Evolutionary conservation across 2,888 invertebrate genomes (phyloP), one percentile per base, ranked within the genome.

Genomic region (Amaurobius ferox): DNA sequence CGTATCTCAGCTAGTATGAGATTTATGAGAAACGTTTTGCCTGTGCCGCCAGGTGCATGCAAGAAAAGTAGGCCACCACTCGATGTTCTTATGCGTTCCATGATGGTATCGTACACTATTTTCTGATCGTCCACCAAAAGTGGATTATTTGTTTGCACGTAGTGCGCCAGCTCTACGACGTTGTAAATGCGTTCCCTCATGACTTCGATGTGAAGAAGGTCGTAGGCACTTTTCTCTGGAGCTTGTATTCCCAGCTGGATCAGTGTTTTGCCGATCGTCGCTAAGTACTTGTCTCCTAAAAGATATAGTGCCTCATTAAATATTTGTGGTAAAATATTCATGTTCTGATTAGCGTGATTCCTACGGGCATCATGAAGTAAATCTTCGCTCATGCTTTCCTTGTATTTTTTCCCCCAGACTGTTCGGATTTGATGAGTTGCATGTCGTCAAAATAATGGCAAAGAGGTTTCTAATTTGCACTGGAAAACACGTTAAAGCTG

Each of bases 41-140:
- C 64, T 7, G 64, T 29, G 6, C 64, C 64, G 5, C 64, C 64
- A n/a, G 64, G 19, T 32, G 64, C 64, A 64, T 30, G 19, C 30
- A 64, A 29, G 23, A 30, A 64, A 29, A 64, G 5, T 1, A 55
- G 7, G 7, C 55, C 1, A 0, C 19, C 55, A 23, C 1, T n/a
- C 19, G 13, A 1, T 11, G 13, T n/a, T n/a, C n/a, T 44, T 44
- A 44, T 16, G 44, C 1, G 44, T 16, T 44, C 44, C 1, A 44
- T 44, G 5, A 44, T 44, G 3, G n/a, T 44, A 3, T 44, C 5
- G n/a, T 16, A 44, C n/a, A n/a, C 44, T 44, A 16, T 13, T 44
- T 3, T 44, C n/a, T 44, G 44, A 3, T 44, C 44, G 1, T 44
- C 16, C 1, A 16, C n/a, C n/a, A 44, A n/a, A 44, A 44, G 44